Evolutionary conservation across 1,140 invertebrate species (phyloP), one percentile per base, ranked within the genome.

Genomic region (Heliconius hewitsoni): DNA sequence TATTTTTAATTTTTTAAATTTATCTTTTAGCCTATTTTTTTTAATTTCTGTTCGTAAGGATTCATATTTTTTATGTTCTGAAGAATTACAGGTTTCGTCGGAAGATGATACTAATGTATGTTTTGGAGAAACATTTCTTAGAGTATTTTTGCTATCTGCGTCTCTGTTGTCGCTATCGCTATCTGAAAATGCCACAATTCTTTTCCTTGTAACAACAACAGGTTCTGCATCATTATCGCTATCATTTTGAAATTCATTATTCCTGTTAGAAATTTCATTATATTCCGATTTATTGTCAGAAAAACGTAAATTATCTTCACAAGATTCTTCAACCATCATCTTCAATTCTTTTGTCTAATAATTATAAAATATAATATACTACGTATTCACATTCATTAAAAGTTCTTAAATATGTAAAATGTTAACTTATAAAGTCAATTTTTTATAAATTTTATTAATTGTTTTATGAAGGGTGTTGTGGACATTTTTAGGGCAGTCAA

Each of bases 1-100:
- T 27, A 11, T 4, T 3, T 66, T n/a, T 37, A 93, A 71, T 42
- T 79, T 83, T 81, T 90, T 83, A 52, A 93, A 91, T 78, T 93
- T 93, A 16, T 90, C 81, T 79, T 86, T 86, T 2, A 94, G 42
- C 39, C 87, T 91, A n/a, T 81, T 91, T 76, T 83, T 90, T 78
- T 87, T 91, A 52, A 86, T 86, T 75, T 86, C 85, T 42, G 86
- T 88, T 79, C 91, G 82, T 34, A 71, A 23, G 4, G 82, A 80
- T 79, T 81, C 34, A 39, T 71, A 74, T 55, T 60, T 39, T 27
- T 37, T 70, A 27, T 27, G 80, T 72, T 78, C 66, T 57, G 23
- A 27, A 66, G 23, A 23, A 11, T 66, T 13, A 66, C 60, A 27
- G 8, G 60, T 55, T 42, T 71, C 37, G 39, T 37, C 30, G 30